phyloP scores from a whole-genome alignment of 2,113 vertebrate genomes.

The Ellobius talpinus region DNA sequence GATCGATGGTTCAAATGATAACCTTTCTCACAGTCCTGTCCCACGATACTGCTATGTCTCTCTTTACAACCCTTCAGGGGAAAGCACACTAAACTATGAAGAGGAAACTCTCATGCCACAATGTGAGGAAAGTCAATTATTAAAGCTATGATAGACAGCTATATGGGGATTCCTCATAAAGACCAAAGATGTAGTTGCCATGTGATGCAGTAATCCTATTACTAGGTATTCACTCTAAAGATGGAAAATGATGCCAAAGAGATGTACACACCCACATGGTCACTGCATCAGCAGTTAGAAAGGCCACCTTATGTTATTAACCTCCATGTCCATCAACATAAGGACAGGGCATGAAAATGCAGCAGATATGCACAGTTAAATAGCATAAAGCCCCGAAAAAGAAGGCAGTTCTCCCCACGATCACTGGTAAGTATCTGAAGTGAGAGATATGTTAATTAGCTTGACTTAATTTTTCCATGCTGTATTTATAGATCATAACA shows the following conservation, averaged over 20 bases:
- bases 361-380: background rate
- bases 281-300: background rate
- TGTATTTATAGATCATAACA: constrained; percentile 3
- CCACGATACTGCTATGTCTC: background rate
- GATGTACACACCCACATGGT: background rate
- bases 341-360: background rate
- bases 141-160: background rate
- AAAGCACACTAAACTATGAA: background rate
- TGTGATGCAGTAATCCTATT: background rate
- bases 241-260: background rate
- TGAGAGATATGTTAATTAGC: background rate
- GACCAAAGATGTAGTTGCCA: background rate
- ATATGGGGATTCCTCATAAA: background rate
- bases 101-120: background rate
- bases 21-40: background rate
- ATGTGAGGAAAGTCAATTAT: background rate
- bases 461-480: constrained; percentile 1
- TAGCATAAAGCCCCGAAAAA: background rate
- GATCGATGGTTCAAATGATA: background rate
- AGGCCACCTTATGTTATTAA: background rate
- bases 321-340: background rate
- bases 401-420: background rate
- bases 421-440: background rate
- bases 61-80: background rate
- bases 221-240: background rate